A percentile compares a stretch with the other conserved stretches of the same genome.
Evolutionary conservation across 2,113 vertebrate genomes (phyloP).

Genomic region (Cynoglossus semilaevis): DNA sequence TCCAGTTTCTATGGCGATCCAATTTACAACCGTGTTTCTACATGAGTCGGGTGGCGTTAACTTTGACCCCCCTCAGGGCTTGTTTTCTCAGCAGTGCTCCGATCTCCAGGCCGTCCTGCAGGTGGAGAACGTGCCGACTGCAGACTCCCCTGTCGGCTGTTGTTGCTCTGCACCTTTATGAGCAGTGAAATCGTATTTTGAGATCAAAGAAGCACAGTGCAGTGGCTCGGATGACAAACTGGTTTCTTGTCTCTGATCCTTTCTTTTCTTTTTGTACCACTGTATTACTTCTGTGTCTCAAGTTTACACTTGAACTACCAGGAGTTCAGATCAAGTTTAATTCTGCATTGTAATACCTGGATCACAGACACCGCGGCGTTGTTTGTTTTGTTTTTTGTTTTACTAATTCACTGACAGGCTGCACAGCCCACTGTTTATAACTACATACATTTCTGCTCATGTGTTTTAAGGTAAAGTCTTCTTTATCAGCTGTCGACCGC

Average conservation of each 20-base stretch:
- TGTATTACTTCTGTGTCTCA: conserved; percentile 28
- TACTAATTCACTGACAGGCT: not conserved
- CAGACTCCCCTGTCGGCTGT: conserved; percentile 1
- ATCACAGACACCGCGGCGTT: conserved; percentile 2
- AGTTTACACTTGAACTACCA: conserved; percentile 21
- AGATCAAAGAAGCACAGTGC: conserved; percentile 35
- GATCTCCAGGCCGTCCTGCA: not conserved
- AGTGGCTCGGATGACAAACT: conserved; percentile 46
- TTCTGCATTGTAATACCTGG: conserved; percentile 8
- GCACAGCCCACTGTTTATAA: too few species aligned
- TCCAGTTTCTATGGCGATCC: conserved; percentile 18
- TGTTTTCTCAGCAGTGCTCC: conserved; percentile 1
- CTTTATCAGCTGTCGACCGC: too few species aligned
- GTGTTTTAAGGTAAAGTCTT: too few species aligned
- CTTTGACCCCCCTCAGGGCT: conserved; percentile 6
- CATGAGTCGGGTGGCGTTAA: conserved; percentile 7
- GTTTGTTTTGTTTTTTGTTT: not conserved
- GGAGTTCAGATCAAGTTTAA: conserved; percentile 39
- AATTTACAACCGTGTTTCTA: conserved; percentile 17
- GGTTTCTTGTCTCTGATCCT: conserved; percentile 34
- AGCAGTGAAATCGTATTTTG: conserved; percentile 12
- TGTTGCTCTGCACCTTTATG: conserved; percentile 15
- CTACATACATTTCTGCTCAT: too few species aligned
- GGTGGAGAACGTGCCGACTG: conserved; percentile 16
- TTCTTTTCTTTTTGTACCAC: conserved; percentile 32